Evolutionary conservation across 1,140 invertebrate species (phyloP), one percentile per base, ranked within the genome.

Genomic region (Episyrphus balteatus): DNA sequence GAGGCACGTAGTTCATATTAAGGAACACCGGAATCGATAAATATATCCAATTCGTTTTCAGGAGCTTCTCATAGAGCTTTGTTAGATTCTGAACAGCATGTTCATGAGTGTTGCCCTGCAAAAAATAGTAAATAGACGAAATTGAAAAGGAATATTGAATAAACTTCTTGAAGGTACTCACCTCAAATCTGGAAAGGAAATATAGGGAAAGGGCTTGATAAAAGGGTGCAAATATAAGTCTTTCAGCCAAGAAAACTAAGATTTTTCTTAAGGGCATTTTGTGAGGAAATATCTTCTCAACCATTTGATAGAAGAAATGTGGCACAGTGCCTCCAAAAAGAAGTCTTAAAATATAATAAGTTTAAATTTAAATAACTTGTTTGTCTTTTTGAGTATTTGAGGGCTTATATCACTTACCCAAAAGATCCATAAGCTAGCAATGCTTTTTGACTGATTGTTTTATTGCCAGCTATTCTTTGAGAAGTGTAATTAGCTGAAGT

Each of bases 271-370:
- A 61, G 21, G 55, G 58, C 11, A 62, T 19, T 49, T 66, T 57
- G n/a, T 58, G 44, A 12, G 34, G 42, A 14, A 68, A 56, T 13
- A 75, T 46, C 34, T 62, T 68, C 51, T 81, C 79, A 37, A 82
- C 55, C 14, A 73, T 71, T 49, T 72, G 68, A 56, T 82, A 84
- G 59, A 86, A 85, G 54, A 76, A 84, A 64, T 85, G 83, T 6
- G 83, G 83, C 2, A 84, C 67, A 15, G 78, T 72, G 6, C 83
- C 83, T 26, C 83, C 83, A 66, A 86, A 84, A 12, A 83, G 54
- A 17, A 85, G 68, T 21, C 81, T 82, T 61, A 31, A 36, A 68
- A 71, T 42, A 3, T 3, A 30, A 44, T 13, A 44, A 3, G 43
- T 44, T 14, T 58, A 42, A 42, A 40, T 5, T 3, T 41, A 5